Conservation (phyloP, 2,113 vertebrate species). For the Ophthalmolycus amberensis region DNA sequence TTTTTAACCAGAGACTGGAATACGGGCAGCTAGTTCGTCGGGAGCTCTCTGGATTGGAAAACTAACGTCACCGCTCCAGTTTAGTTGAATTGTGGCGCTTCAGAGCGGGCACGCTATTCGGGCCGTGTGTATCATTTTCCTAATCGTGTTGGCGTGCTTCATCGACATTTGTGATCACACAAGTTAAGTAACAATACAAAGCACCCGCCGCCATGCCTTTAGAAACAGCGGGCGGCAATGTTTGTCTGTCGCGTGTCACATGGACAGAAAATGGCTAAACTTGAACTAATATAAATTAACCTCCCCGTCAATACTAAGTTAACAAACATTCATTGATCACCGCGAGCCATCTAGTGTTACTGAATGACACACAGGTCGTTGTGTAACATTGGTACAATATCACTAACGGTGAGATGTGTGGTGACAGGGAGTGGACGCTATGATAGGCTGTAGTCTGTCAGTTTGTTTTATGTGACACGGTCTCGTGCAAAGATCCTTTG, state of each 20-base stretch:
- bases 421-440: background rate
- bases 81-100: constrained; percentile 33
- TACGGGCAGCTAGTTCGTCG: background rate
- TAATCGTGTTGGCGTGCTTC: background rate
- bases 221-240: background rate
- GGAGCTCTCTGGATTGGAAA: background rate
- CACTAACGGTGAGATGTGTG: background rate
- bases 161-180: background rate
- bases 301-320: too few relatives aligned
- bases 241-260: background rate
- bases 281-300: background rate
- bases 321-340: too few relatives aligned
- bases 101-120: background rate
- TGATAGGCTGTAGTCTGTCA: too few relatives aligned
- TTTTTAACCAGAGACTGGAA: fast-evolving
- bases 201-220: too few relatives aligned
- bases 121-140: background rate
- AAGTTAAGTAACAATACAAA: background rate
- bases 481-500: background rate
- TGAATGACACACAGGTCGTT: background rate
- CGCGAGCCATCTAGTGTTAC: background rate
- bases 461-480: constrained; percentile 10
- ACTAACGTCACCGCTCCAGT: background rate
- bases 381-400: background rate
- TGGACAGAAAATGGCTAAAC: background rate